Conservation (phyloP, 2,113 vertebrate species). For the Cephalopholis sonnerati region DNA sequence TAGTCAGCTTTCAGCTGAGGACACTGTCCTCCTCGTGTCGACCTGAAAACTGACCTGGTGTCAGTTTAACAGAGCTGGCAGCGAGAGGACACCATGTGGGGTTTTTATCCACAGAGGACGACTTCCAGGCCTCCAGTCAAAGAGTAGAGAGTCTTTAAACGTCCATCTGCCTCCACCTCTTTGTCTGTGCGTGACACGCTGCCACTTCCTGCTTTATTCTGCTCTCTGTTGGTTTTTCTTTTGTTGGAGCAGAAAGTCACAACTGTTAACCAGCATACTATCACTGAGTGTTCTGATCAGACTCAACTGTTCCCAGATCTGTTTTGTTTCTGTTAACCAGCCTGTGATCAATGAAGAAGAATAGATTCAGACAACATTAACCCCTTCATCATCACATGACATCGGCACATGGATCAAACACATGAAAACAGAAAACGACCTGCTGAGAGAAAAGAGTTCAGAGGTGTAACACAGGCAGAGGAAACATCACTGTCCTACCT, state of each 20-base stretch:
- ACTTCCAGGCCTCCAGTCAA: neutral
- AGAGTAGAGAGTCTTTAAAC: slow-evolving; percentile 11
- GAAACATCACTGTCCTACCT: too few relatives aligned
- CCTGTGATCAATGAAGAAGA: too few relatives aligned
- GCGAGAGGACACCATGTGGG: slow-evolving; percentile 21
- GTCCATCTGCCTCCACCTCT: slow-evolving; percentile 26
- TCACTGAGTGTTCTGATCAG: too few relatives aligned
- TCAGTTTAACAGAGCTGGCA: slow-evolving; percentile 1
- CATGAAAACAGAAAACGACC: too few relatives aligned
- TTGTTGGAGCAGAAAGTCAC: slow-evolving; percentile 27
- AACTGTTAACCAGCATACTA: neutral
- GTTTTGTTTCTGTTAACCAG: too few relatives aligned
- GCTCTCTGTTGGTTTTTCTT: slow-evolving; percentile 45
- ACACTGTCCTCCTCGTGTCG: slow-evolving; percentile 46
- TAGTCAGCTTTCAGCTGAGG: slow-evolving; percentile 47
- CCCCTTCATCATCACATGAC: too few relatives aligned
- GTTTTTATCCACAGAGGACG: slow-evolving; percentile 40
- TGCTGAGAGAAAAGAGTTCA: too few relatives aligned
- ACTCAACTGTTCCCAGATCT: too few relatives aligned
- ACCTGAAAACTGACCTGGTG: slow-evolving; percentile 54
- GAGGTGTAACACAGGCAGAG: too few relatives aligned
- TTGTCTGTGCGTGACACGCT: slow-evolving; percentile 27
- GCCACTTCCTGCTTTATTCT: too few relatives aligned
- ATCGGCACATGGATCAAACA: too few relatives aligned
- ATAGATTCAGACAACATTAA: too few relatives aligned